Percentiles rank a stretch among this genome's conserved stretches.
These are phyloP conservation scores for Platalea minor DNA, from an alignment of 2,797 vertebrate species.

Conservation along the genomic window DNA sequence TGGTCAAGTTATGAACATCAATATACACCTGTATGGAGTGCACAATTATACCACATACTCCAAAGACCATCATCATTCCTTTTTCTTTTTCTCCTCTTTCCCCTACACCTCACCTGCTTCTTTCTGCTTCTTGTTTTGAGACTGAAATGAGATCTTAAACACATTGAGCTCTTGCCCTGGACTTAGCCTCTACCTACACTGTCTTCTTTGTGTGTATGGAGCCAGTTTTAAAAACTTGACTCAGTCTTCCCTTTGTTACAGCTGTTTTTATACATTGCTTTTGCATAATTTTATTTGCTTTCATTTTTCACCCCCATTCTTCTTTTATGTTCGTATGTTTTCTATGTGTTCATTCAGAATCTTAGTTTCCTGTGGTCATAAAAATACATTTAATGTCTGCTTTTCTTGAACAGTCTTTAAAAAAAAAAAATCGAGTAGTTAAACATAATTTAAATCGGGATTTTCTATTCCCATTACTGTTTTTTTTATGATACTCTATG, in stretches of 20 bases:
- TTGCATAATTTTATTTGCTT: neutral
- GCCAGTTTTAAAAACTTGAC: neutral
- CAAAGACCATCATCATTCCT: neutral
- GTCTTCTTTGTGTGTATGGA: neutral
- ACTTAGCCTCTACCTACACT: neutral
- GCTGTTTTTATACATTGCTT: neutral
- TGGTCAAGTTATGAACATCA: neutral
- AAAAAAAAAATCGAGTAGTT: neutral
- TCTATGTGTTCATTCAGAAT: neutral
- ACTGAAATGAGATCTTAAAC: neutral
- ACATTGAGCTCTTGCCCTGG: neutral
- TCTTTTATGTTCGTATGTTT: neutral
- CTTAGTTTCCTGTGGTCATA: neutral
- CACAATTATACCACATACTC: neutral
- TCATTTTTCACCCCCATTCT: neutral
- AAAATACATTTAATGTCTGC: neutral
- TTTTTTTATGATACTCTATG: neutral
- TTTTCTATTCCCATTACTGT: neutral
- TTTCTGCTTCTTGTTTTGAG: neutral
- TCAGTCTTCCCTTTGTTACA: neutral
- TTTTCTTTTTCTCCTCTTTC: neutral
- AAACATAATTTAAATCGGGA: neutral
- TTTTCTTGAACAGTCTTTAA: neutral
- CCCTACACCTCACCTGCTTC: neutral
- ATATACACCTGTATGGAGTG: neutral